Evolutionary conservation across 2,888 invertebrate genomes (phyloP), one percentile per base, ranked within the genome.

Genomic region (Lingula anatina): DNA sequence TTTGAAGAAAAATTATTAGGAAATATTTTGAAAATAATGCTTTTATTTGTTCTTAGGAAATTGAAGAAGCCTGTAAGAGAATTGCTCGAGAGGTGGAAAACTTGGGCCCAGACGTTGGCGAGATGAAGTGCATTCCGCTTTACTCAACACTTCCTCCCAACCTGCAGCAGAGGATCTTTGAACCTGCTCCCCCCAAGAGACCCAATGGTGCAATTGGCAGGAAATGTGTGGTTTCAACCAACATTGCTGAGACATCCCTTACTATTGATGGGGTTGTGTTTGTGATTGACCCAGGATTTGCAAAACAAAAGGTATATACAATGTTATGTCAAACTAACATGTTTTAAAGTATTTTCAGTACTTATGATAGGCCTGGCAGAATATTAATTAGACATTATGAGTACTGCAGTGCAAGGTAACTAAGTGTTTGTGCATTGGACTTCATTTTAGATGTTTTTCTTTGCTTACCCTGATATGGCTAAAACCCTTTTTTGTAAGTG

Each of bases 221-320:
- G 3, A 93, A 86, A 78, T 91, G 95, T 1, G 97, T 99, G 0
- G 94, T 99, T 0, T 96, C 97, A 0, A 99, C 99, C 0, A 99
- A 99, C 75, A 99, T 99, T 61, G 99, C 99, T 0, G 99, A 99
- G 80, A 99, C 99, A 0, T 97, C 97, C 0, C 79, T 99, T 24
- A 99, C 99, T 4, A 99, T 99, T 66, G 99, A 99, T 68, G 99
- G 99, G 43, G 96, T 99, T 1, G 99, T 99, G 12, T 99, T 96
- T 75, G 99, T 99, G 9, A 97, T 99, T 70, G 99, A 99, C 79
- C 97, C 99, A 0, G 99, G 99, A 9, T 99, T 99, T 79, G 94
- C 97, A 0, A 99, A 99, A 72, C 99, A 99, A 76, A 99, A 99
- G 81, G 91, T 88, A 61, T 42, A 53, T 50, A 18, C 5, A 28